Conservation (phyloP, 1,140 invertebrate genomes). For the Trachymyrmex cornetzi region DNA sequence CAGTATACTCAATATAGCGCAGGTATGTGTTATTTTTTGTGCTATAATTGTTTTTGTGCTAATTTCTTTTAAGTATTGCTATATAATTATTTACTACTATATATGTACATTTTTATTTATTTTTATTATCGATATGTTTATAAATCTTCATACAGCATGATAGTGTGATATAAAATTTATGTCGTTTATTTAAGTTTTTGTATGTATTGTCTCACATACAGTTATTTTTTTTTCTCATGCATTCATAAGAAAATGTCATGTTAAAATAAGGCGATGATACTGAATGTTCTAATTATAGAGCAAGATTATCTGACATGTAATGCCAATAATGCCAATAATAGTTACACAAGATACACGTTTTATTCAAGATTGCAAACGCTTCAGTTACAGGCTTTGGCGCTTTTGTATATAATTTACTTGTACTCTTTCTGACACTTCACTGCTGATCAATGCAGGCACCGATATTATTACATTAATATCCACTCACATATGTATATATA, state of each 20-base stretch:
- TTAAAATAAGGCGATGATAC: slow-evolving; percentile 21
- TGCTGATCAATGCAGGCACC: slow-evolving; percentile 42
- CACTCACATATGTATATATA: not conserved
- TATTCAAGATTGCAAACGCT: slow-evolving; percentile 48
- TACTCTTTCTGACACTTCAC: slow-evolving; percentile 50
- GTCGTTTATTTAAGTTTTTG: slow-evolving; percentile 60
- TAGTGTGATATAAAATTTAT: slow-evolving; percentile 54
- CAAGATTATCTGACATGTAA: slow-evolving; percentile 42
- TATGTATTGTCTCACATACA: slow-evolving; percentile 27
- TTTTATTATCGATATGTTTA: slow-evolving; percentile 43
- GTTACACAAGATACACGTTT: slow-evolving; percentile 49
- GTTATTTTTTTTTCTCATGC: slow-evolving; percentile 32
- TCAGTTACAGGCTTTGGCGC: slow-evolving; percentile 61
- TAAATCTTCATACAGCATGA: slow-evolving; percentile 71
- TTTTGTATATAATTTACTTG: slow-evolving; percentile 66
- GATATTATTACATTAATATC: slow-evolving; percentile 34
- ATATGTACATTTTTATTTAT: slow-evolving; percentile 37
- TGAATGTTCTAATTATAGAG: slow-evolving; percentile 41
- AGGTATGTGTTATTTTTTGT: slow-evolving; percentile 88
- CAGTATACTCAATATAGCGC: slow-evolving; percentile 99
- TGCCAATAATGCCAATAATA: slow-evolving; percentile 31
- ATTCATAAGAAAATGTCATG: slow-evolving; percentile 6
- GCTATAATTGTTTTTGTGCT: not conserved
- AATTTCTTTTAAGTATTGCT: slow-evolving; percentile 49
- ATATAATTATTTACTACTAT: slow-evolving; percentile 73